Evolutionary conservation across 2,113 vertebrate genomes (phyloP).

Genomic region (Sapayoa aenigma): DNA sequence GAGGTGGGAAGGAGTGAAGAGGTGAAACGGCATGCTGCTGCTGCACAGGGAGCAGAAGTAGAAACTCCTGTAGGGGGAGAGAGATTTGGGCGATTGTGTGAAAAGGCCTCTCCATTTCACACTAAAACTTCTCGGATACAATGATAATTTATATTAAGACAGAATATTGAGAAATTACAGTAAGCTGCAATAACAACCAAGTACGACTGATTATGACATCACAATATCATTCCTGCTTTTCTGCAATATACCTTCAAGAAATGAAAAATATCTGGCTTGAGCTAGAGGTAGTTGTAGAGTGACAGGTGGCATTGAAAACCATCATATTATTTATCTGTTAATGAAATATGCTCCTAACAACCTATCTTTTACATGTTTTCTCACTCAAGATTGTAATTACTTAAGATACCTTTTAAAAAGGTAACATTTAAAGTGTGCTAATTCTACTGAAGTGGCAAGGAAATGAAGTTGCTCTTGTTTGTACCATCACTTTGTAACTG

Average conservation of each 20-base stretch:
- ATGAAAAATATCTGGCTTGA: neutral
- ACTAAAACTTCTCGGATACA: neutral
- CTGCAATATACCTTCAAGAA: neutral
- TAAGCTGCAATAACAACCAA: neutral
- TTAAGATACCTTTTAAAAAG: neutral
- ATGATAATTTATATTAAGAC: neutral
- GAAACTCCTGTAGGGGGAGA: neutral
- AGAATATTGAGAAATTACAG: neutral
- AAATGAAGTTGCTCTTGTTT: neutral
- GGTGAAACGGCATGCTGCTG: neutral
- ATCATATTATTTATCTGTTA: neutral
- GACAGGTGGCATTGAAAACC: neutral
- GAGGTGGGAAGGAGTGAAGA: neutral
- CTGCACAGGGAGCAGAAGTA: neutral
- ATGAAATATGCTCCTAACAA: neutral
- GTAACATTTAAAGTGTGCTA: neutral
- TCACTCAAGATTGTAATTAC: neutral
- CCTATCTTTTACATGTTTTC: neutral
- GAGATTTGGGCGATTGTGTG: neutral
- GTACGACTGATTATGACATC: neutral
- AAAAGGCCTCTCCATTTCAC: neutral
- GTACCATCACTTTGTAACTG: neutral
- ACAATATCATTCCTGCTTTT: neutral
- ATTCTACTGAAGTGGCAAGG: neutral
- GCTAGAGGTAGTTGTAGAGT: neutral